A percentile compares a stretch with the other conserved stretches of the same genome.
Conservation (phyloP, 2,797 vertebrate genomes). For the Hippoglossus hippoglossus region DNA sequence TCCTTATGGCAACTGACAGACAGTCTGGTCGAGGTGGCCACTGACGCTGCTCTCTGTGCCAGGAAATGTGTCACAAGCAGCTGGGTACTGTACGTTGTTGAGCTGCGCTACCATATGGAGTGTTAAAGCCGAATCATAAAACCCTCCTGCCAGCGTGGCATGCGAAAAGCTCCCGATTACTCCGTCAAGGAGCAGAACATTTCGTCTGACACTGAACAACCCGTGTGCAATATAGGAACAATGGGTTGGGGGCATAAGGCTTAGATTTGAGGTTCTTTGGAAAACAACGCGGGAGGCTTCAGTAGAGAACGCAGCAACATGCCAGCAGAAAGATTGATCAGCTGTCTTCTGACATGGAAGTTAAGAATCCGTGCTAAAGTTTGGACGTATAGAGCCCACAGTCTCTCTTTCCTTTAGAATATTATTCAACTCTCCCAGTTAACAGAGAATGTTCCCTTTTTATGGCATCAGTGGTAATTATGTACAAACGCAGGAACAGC, state of each 20-base stretch:
- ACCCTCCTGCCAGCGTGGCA: constrained; percentile 53
- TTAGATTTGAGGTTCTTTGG: constrained; percentile 30
- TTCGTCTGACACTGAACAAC: constrained; percentile 11
- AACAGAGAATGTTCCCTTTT: background rate
- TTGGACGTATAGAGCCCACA: constrained; percentile 20
- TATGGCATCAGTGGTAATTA: background rate
- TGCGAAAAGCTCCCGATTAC: constrained; percentile 39
- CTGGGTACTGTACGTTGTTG: constrained; percentile 85
- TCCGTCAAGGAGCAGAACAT: constrained; percentile 9
- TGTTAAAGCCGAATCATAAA: constrained; percentile 75
- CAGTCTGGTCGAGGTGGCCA: constrained; percentile 74
- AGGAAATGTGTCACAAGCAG: constrained; percentile 89
- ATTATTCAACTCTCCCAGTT: background rate
- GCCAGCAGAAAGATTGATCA: constrained; percentile 11
- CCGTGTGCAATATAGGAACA: constrained; percentile 25
- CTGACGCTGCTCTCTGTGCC: constrained; percentile 77
- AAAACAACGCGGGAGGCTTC: constrained; percentile 21
- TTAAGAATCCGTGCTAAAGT: background rate
- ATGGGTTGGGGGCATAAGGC: constrained; percentile 25
- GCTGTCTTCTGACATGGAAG: constrained; percentile 13
- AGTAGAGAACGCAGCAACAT: constrained; percentile 6
- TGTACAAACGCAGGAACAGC: background rate
- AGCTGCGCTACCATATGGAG: constrained; percentile 88
- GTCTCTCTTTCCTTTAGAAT: background rate
- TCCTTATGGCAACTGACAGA: constrained; percentile 72